Conservation (phyloP, 2,113 vertebrate species). For the Panthera tigris region DNA sequence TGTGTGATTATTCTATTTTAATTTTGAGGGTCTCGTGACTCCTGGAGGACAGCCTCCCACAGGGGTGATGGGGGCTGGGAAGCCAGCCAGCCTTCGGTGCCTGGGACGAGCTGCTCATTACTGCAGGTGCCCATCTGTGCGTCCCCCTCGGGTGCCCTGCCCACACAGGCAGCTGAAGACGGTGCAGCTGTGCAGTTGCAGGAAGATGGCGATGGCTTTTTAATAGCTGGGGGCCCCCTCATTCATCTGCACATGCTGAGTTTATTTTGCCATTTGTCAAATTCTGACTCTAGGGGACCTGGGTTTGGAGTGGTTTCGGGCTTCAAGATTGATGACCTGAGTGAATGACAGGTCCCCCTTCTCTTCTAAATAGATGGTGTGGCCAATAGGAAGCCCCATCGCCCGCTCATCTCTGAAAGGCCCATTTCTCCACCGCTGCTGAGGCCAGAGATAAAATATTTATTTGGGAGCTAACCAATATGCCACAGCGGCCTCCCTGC, state of each 20-base stretch:
- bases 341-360: conserved; percentile 52
- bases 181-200: not conserved
- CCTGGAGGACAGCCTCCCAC: not conserved
- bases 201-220: conserved; percentile 66
- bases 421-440: conserved; percentile 42
- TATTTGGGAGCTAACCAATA: conserved; percentile 63
- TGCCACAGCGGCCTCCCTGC: conserved; percentile 37
- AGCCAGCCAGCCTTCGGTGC: not conserved
- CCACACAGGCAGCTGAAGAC: conserved; percentile 30
- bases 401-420: conserved; percentile 42
- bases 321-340: conserved; percentile 54
- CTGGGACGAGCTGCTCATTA: not conserved
- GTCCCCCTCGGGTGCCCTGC: not conserved
- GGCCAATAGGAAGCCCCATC: conserved; percentile 34
- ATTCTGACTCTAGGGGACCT: conserved; percentile 65
- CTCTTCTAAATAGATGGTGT: not conserved
- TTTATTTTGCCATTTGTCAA: conserved; percentile 77
- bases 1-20: conserved; percentile 37
- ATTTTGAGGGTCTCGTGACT: not conserved
- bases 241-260: conserved; percentile 60
- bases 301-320: not conserved
- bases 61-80: not conserved
- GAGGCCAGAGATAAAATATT: conserved; percentile 66
- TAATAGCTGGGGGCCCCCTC: conserved; percentile 62
- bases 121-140: not conserved